A percentile compares a stretch with the other conserved stretches of the same genome.
Evolutionary conservation across 2,888 invertebrate species (phyloP).

Genomic region (Brassicogethes aeneus): DNA sequence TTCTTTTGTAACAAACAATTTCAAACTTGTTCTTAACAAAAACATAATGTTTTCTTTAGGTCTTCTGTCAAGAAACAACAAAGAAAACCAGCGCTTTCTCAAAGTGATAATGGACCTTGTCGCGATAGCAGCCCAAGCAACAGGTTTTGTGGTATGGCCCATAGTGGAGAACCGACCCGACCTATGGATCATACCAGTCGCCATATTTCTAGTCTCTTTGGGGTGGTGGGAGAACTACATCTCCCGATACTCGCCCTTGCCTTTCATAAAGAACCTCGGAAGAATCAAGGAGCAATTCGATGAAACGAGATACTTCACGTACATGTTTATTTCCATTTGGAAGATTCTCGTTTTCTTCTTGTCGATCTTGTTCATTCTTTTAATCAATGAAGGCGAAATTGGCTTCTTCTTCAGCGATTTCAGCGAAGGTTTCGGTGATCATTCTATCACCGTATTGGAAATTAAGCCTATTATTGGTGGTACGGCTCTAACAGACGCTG

Average conservation of each 20-base stretch:
- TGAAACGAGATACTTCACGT: slow-evolving; percentile 77
- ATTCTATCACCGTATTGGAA: slow-evolving; percentile 72
- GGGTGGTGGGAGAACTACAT: slow-evolving; percentile 99
- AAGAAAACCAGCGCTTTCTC: slow-evolving; percentile 68
- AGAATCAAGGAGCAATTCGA: slow-evolving; percentile 72
- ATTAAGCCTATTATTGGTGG: slow-evolving; percentile 53
- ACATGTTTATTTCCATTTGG: slow-evolving; percentile 86
- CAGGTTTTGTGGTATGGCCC: slow-evolving; percentile 91
- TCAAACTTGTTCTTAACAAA: no score
- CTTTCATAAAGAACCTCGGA: slow-evolving; percentile 63
- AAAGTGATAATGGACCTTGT: slow-evolving; percentile 76
- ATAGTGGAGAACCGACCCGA: slow-evolving; percentile 64
- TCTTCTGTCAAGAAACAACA: slow-evolving; percentile 71
- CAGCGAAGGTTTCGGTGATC: slow-evolving; percentile 64
- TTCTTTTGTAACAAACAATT: no score
- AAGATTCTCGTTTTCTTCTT: slow-evolving; percentile 77
- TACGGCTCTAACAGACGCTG: slow-evolving; percentile 60
- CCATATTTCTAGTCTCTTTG: slow-evolving; percentile 77
- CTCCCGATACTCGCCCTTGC: slow-evolving; percentile 74
- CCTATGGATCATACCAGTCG: slow-evolving; percentile 78
- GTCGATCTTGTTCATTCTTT: slow-evolving; percentile 61
- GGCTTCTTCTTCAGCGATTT: slow-evolving; percentile 69
- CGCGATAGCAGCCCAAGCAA: slow-evolving; percentile 81
- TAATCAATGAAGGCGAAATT: slow-evolving; percentile 68
- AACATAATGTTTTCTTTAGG: slow-evolving; percentile 42